Evolutionary conservation across 2,797 vertebrate genomes (phyloP).

Genomic region (Kryptopterus vitreolus): DNA sequence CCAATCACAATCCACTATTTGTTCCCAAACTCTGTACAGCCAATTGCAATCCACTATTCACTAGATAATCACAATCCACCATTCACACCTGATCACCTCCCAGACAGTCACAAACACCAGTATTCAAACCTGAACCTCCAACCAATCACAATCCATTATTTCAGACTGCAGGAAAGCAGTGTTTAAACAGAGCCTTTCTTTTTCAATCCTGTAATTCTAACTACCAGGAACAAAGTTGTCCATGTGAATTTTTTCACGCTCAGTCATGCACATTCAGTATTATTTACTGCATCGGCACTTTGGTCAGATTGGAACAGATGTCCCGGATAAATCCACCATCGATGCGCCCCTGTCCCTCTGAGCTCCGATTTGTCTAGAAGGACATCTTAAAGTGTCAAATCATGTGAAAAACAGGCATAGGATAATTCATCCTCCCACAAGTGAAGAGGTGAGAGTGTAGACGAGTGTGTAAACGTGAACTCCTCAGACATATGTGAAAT

Average conservation of each 20-base stretch:
- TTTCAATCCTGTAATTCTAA: constrained; percentile 15
- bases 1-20: too few relatives aligned
- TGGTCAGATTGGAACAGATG: constrained; percentile 33
- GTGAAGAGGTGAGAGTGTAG: constrained; percentile 65
- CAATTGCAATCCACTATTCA: too few relatives aligned
- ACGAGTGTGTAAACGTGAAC: constrained; percentile 60
- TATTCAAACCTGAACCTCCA: neutral
- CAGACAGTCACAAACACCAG: neutral
- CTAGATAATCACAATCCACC: too few relatives aligned
- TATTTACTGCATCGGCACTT: constrained; percentile 8
- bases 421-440: constrained; percentile 63
- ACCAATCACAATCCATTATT: constrained; percentile 1
- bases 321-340: constrained; percentile 47
- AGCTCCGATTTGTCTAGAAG: constrained; percentile 39
- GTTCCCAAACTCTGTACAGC: too few relatives aligned
- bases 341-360: constrained; percentile 30
- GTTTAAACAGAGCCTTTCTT: neutral
- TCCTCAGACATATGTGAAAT: constrained; percentile 77
- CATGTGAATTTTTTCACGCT: neutral
- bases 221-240: constrained; percentile 20
- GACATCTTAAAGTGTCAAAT: constrained; percentile 54
- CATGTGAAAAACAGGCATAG: constrained; percentile 56
- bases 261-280: neutral
- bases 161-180: neutral
- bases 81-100: neutral